phyloP scores from a whole-genome alignment of 1,140 invertebrate genomes.

The Pseudomyrmex gracilis region DNA sequence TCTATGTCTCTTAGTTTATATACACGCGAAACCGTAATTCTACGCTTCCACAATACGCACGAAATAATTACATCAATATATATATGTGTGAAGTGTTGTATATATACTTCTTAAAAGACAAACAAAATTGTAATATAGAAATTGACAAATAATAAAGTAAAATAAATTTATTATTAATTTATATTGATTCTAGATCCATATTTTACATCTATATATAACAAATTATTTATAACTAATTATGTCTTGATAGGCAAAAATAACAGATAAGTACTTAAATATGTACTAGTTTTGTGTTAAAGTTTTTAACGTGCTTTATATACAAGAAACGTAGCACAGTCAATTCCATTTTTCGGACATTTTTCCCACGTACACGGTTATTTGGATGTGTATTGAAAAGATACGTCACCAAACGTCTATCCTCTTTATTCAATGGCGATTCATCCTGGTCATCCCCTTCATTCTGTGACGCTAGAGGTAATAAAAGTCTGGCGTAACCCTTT shows the following conservation, averaged over 20 bases:
- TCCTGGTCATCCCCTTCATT: constrained; percentile 33
- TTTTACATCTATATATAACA: no score
- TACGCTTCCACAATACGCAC: neutral
- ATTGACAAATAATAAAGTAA: neutral
- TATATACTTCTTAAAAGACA: neutral
- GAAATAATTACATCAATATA: constrained; percentile 28
- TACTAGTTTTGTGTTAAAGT: neutral
- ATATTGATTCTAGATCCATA: no score
- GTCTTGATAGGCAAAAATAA: neutral
- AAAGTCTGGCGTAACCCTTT: constrained; percentile 72
- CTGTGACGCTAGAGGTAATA: constrained; percentile 27
- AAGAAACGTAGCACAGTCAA: neutral
- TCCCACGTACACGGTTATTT: constrained; percentile 55
- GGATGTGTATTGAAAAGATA: constrained; percentile 24
- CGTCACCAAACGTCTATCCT: constrained; percentile 39
- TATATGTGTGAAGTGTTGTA: neutral
- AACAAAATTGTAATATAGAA: neutral
- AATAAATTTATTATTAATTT: no score
- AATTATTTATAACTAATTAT: neutral
- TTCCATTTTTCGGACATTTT: constrained; percentile 16
- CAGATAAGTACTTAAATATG: neutral
- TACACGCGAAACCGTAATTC: constrained; percentile 39
- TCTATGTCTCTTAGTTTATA: neutral
- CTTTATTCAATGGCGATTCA: constrained; percentile 63
- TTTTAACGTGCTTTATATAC: neutral